Percentiles rank a stretch among this genome's conserved stretches.
These are phyloP conservation scores for Virgularia gustaviana DNA, from an alignment of 92 coral and sea anemone species.

Conservation along the genomic window DNA sequence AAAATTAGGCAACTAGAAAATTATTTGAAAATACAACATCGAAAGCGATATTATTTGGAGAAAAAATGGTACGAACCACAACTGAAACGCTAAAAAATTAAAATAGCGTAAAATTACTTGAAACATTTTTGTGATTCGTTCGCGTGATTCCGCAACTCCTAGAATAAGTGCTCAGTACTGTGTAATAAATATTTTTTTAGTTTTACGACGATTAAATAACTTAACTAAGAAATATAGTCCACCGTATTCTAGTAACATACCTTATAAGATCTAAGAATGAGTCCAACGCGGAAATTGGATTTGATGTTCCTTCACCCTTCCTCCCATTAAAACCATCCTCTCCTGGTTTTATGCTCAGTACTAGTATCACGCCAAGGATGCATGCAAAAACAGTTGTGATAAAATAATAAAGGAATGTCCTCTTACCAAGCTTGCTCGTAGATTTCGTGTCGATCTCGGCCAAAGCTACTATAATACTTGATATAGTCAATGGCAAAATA, in stretches of 20 bases:
- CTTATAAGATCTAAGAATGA: constrained; percentile 80
- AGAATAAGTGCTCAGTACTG: no score
- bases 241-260: constrained; percentile 46
- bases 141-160: no score
- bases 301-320: constrained; percentile 8
- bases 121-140: no score
- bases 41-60: no score
- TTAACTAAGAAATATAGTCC: no score
- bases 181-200: no score
- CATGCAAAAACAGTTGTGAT: constrained; percentile 71
- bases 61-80: no score
- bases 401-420: constrained; percentile 67
- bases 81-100: no score
- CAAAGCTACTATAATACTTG: constrained; percentile 73
- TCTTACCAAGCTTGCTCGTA: constrained; percentile 70
- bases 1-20: no score
- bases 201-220: no score
- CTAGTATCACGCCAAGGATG: constrained; percentile 66
- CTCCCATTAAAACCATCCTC: constrained; percentile 43
- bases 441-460: constrained; percentile 67
- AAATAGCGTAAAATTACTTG: no score
- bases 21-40: no score
- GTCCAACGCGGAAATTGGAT: constrained; percentile 45
- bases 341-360: constrained; percentile 65
- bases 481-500: constrained; percentile 71